Conservation (phyloP, 2,797 vertebrate genomes). For the Myotis findleyi region DNA sequence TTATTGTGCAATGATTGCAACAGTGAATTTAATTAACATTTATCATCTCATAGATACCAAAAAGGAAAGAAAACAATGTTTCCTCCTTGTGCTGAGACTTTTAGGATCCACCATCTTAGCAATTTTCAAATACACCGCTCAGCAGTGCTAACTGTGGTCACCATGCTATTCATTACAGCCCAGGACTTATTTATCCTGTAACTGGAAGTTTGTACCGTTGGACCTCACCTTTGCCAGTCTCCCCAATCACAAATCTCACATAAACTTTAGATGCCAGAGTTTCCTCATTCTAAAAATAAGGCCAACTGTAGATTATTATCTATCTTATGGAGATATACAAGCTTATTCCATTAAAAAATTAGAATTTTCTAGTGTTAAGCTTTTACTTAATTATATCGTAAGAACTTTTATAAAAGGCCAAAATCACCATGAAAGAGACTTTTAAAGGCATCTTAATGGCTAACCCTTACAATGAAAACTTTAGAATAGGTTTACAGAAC, state of each 20-base stretch:
- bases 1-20: neutral
- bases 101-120: neutral
- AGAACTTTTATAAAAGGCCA: neutral
- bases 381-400: conserved; percentile 17
- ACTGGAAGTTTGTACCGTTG: neutral
- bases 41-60: neutral
- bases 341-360: neutral
- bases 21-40: neutral
- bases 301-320: neutral
- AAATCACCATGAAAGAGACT: neutral
- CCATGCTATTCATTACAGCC: neutral
- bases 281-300: conserved; percentile 29
- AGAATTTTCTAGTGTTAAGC: neutral
- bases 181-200: neutral
- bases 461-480: neutral
- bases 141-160: neutral
- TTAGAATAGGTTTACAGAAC: neutral
- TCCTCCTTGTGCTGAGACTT: neutral
- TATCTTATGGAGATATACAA: neutral
- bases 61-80: neutral
- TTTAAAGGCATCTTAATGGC: neutral
- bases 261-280: neutral
- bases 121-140: neutral
- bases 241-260: neutral
- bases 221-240: neutral